Conservation (phyloP, 2,113 vertebrate genomes). For the Brienomyrus brachyistius region DNA sequence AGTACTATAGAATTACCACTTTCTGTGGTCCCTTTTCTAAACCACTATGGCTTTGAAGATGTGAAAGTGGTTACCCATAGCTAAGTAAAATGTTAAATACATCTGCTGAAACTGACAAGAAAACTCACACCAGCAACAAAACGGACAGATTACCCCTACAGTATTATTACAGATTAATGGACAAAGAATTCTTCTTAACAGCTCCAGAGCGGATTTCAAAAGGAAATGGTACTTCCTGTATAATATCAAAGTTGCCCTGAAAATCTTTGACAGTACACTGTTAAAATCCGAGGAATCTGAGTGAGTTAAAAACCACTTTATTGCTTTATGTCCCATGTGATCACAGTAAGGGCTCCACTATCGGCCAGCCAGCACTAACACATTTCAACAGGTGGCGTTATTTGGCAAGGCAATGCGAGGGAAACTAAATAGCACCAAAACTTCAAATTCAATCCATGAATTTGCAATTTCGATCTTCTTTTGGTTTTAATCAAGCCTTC, state of each 20-base stretch:
- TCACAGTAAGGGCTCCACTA: neutral
- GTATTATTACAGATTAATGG: too few species aligned
- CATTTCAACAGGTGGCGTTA: neutral
- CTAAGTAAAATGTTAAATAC: neutral
- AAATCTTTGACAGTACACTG: neutral
- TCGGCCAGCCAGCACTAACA: neutral
- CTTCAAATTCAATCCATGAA: neutral
- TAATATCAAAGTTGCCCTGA: neutral
- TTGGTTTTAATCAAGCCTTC: neutral
- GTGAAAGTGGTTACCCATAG: neutral
- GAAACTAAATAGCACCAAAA: neutral
- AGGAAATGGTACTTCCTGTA: neutral
- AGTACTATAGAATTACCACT: neutral
- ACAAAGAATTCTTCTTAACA: neutral
- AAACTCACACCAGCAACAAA: neutral
- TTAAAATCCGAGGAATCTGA: neutral
- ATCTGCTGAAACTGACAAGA: neutral
- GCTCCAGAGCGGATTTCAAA: neutral
- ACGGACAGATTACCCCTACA: neutral
- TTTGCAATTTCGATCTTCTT: neutral
- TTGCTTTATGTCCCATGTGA: neutral
- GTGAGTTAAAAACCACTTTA: neutral
- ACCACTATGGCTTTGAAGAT: neutral
- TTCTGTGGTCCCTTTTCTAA: neutral
- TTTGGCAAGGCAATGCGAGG: neutral